Evolutionary conservation across 2,113 vertebrate genomes (phyloP), one percentile per base, ranked within the genome.

Genomic region (Chaetodon trifascialis): DNA sequence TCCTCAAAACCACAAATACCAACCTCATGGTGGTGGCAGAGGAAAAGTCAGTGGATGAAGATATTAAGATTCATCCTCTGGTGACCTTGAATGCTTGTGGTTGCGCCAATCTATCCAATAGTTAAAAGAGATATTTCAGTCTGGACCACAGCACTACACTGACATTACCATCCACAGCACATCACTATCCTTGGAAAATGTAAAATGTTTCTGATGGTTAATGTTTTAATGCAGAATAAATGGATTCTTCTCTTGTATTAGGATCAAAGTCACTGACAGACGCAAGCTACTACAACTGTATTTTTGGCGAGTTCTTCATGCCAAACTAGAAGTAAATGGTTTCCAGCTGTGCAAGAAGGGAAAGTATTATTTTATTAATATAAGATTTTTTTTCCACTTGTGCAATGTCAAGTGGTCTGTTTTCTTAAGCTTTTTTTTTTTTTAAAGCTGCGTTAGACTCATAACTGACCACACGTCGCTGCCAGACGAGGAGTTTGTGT

Each of bases 401-500:
- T 44, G 42, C 46, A 73, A 34, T 75, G 74, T 86, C 78, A 82
- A 73, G 69, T 55, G 36, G 59, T 76, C 34, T 44, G 23, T 66
- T 68, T 74, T 76, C 3, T 30, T 30, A 1, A 30, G 30, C 30
- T 30, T 30, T 30, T 30, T 30, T 30, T 30, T 30, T 30, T 30
- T 30, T 3, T 30, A 30, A 30, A 30, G 30, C 30, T 3, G 30
- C 30, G 30, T 30, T 30, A 3, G 25, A 63, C 46, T 74, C 46
- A 73, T 65, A 72, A 40, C 34, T 75, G 78, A 64, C 65, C 54
- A 52, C 71, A 58, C 58, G 47, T 36, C 60, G 58, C 34, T 66
- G 69, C 63, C 69, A 76, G 66, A 70, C 44, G 60, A 56, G 58
- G 55, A 63, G 16, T 66, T 47, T 66, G 38, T 88, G 77, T 84